Evolutionary conservation across 2,888 invertebrate genomes (phyloP), one percentile per base, ranked within the genome.

Genomic region (Mythimna pallens): DNA sequence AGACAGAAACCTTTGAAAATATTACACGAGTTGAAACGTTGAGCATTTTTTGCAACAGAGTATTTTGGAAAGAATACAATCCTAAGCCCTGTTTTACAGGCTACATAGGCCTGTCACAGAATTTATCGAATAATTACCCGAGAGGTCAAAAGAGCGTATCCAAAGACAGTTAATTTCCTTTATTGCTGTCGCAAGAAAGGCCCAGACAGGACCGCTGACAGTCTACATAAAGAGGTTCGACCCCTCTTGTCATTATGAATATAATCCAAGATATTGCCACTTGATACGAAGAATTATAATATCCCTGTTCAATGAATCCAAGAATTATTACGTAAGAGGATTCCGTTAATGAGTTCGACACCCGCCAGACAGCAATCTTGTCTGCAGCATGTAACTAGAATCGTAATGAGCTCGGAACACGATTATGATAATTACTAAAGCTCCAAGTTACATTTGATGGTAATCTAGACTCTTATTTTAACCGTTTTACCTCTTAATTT

Each of bases 361-460:
- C 71, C 47, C 70, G 34, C 36, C 34, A 50, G 55, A 14, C 61
- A 58, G 54, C 47, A 70, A 69, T 62, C 43, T 62, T 62, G 58
- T 70, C 61, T 70, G 68, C 40, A 36, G 47, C 30, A 20, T 52
- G 57, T 62, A 68, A 69, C 34, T 54, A 50, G 70, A 73, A 58
- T 70, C 25, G 10, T 68, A 65, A 72, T 59, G 54, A 62, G 43
- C 68, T 64, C 65, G 30, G 47, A 50, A 20, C 78, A 77, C 69
- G 59, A 64, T 66, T 70, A 66, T 77, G 68, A 54, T 81, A 69
- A 77, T 80, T 47, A 71, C 30, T 43, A 43, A 52, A 61, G 54
- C 57, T 58, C 40, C 52, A 50, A 68, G 40, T 58, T 58, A 59
- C 40, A 54, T 14, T 59, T 54, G 50, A 72, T 66, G 65, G 17